Percentiles rank a stretch among this genome's conserved stretches.
phyloP scores from a whole-genome alignment of 2,797 vertebrate genomes.

The Lepus townsendii region DNA sequence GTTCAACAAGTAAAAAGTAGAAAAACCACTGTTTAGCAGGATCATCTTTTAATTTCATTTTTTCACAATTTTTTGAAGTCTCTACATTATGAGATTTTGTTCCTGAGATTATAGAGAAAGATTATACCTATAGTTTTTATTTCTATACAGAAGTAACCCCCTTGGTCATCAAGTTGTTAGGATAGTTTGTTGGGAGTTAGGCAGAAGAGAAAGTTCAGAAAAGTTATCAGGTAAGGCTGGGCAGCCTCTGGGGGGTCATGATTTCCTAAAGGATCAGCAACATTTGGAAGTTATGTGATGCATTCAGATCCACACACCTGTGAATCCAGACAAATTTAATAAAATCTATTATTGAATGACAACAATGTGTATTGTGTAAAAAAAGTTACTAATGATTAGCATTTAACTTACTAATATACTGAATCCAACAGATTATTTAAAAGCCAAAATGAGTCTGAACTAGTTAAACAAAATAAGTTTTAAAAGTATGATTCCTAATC shows the following conservation, averaged over 20 bases:
- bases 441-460: constrained; percentile 30
- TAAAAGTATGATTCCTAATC: not conserved
- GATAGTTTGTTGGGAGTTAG: not conserved
- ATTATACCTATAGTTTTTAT: not conserved
- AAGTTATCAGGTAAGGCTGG: not conserved
- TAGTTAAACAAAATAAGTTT: not conserved
- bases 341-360: not conserved
- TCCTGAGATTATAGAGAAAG: not conserved
- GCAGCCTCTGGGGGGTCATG: not conserved
- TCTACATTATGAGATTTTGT: not conserved
- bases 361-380: not conserved
- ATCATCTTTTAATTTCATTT: too few species aligned
- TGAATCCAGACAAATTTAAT: not conserved
- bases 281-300: not conserved
- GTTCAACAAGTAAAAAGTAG: too few species aligned
- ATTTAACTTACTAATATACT: not conserved
- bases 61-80: too few species aligned
- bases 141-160: not conserved
- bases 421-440: not conserved
- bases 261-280: not conserved
- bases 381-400: not conserved
- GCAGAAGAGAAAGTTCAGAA: not conserved
- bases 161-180: not conserved
- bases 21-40: too few species aligned
- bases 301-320: not conserved